Base-by-base conservation (phyloP, 2,888 invertebrate genomes). In the Autographa pulchrina region DNA sequence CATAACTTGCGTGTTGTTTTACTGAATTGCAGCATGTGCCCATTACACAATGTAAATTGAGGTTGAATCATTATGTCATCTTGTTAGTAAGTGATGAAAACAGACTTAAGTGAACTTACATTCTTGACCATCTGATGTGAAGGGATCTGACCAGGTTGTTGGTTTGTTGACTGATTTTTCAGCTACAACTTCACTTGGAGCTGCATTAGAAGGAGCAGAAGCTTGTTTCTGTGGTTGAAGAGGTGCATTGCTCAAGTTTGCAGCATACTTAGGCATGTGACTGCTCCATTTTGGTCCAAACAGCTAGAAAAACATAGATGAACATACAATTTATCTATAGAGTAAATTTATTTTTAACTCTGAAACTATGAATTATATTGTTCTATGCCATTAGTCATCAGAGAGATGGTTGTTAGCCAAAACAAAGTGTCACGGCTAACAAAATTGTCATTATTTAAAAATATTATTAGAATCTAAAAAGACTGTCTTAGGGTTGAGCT, bases 191-290 rank as follows among this genome's bases (percentile, higher is more conserved):
- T 94, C 94, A 75, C 71, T 84, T 58, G 77, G 89, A 31, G 72
- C 68, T 32, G 72, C 67, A 78, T 72, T 85, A 54, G 86, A 80
- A 54, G 89, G 90, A 77, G 92, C 91, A 9, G 97, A 95, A 92
- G 97, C 63, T 70, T 83, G 97, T 92, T 97, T 98, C 72, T 97
- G 96, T 6, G 98, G 98, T 89, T 98, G 97, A 32, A 98, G 93
- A 2, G 98, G 98, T 78, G 97, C 97, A 80, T 97, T 96, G 81
- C 98, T 97, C 76, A 99, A 96, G 90, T 98, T 98, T n/a, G 98
- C 97, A 56, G 98, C 98, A 96, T 98, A 99, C 92, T 97, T 97
- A 62, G 99, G 99, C 96, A 98, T 97, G 69, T 97, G 87, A 96
- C 96, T 91, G 91, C 97, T 98, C 98, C 98, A 98, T 89, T 98